A percentile compares a stretch with the other conserved stretches of the same genome.
These are phyloP conservation scores for Agriotes lineatus DNA, from an alignment of 2,888 invertebrate genomes.

Conservation along the genomic window DNA sequence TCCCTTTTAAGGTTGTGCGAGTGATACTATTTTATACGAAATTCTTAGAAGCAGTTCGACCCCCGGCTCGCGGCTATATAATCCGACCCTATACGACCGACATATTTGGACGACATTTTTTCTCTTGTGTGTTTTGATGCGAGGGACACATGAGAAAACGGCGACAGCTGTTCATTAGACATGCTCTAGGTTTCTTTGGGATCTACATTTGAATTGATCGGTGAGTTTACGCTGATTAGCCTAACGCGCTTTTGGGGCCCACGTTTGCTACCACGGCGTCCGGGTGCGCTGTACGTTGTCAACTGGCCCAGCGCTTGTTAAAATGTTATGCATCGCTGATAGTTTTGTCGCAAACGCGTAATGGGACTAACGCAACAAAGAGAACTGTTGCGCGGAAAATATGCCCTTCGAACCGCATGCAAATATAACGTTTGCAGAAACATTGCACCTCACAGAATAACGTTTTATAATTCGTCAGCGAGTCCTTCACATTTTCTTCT, in stretches of 20 bases:
- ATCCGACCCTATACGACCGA: background rate
- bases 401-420: too few species aligned
- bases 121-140: slow-evolving; percentile 8
- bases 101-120: slow-evolving; percentile 11
- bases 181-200: slow-evolving; percentile 59
- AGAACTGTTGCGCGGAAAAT: background rate
- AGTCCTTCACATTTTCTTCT: too few species aligned
- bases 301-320: slow-evolving; percentile 50
- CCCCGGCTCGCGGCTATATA: too few species aligned
- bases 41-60: too few species aligned
- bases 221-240: slow-evolving; percentile 61
- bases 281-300: slow-evolving; percentile 40
- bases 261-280: slow-evolving; percentile 43
- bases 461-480: too few species aligned
- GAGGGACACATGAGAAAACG: slow-evolving; percentile 55
- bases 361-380: slow-evolving; percentile 1
- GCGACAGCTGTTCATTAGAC: slow-evolving; percentile 62
- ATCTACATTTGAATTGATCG: slow-evolving; percentile 53
- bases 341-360: slow-evolving; percentile 31
- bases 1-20: too few species aligned
- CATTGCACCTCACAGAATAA: too few species aligned
- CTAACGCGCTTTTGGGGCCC: slow-evolving; percentile 59
- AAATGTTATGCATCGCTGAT: slow-evolving; percentile 50
- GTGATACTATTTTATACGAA: too few species aligned
- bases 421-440: too few species aligned